Percentiles rank a stretch among this genome's conserved stretches.
Conservation (phyloP, 2,113 vertebrate genomes). For the Spermophilus dauricus region DNA sequence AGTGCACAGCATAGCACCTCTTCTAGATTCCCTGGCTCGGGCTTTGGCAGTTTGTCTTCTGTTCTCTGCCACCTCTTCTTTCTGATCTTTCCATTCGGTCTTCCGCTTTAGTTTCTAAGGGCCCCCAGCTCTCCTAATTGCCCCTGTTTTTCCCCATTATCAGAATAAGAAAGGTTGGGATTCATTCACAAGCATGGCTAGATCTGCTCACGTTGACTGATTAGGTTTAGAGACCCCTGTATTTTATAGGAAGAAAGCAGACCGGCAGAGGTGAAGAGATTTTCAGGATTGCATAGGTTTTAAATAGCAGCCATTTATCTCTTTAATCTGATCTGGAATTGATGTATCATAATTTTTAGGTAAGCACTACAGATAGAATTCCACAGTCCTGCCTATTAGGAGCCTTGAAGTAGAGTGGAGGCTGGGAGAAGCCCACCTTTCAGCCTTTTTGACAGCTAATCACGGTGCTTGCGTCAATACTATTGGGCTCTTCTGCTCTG, state of each 20-base stretch:
- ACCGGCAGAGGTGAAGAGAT: neutral
- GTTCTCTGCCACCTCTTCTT: neutral
- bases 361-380: neutral
- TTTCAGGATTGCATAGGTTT: neutral
- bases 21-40: neutral
- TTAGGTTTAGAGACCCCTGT: neutral
- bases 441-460: neutral
- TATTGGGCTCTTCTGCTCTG: neutral
- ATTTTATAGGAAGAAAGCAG: neutral
- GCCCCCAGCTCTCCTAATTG: neutral
- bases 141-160: neutral
- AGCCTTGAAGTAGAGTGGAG: neutral
- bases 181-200: neutral
- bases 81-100: neutral
- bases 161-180: neutral
- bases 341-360: neutral
- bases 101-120: neutral
- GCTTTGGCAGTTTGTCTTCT: constrained; percentile 12
- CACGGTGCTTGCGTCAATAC: neutral
- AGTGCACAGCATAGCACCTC: neutral
- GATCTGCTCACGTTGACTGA: neutral
- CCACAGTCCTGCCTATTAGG: neutral
- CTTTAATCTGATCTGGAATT: neutral
- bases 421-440: neutral
- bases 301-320: neutral